phyloP scores from a whole-genome alignment of 1,140 invertebrate species.

The Vanessa atalanta region DNA sequence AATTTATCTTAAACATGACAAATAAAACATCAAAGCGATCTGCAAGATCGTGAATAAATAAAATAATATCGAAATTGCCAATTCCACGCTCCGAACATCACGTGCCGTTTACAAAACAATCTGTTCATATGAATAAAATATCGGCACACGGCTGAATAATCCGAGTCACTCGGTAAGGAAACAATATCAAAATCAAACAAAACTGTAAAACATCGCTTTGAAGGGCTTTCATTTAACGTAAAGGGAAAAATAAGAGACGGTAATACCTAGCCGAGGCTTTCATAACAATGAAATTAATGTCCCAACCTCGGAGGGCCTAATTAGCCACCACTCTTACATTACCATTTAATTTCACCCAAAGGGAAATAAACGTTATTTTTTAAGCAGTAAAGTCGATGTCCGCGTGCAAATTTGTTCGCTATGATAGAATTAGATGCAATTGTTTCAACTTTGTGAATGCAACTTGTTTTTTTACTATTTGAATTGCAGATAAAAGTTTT shows the following conservation, averaged over 20 bases:
- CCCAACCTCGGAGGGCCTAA: slow-evolving; percentile 48
- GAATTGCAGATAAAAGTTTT: slow-evolving; percentile 15
- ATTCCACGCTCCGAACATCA: slow-evolving; percentile 32
- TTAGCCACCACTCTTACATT: slow-evolving; percentile 50
- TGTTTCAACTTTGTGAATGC: slow-evolving; percentile 32
- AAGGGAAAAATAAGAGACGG: slow-evolving; percentile 37
- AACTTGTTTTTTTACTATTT: slow-evolving; percentile 9
- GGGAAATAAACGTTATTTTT: slow-evolving; percentile 2
- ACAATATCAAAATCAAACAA: slow-evolving; percentile 45
- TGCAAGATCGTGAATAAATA: slow-evolving; percentile 36
- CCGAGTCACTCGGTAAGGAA: slow-evolving; percentile 28
- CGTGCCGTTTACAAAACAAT: slow-evolving; percentile 41
- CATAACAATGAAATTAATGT: slow-evolving; percentile 53
- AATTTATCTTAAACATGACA: slow-evolving; percentile 26
- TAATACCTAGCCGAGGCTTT: slow-evolving; percentile 43
- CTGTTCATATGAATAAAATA: slow-evolving; percentile 41
- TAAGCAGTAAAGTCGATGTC: not conserved
- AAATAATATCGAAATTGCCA: slow-evolving; percentile 40
- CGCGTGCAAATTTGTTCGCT: not conserved
- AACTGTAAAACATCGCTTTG: not conserved
- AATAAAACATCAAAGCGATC: slow-evolving; percentile 30
- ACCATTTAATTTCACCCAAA: slow-evolving; percentile 7
- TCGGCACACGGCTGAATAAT: slow-evolving; percentile 38
- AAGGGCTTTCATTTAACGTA: slow-evolving; percentile 8
- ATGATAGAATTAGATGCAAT: slow-evolving; percentile 35